These are phyloP conservation scores for Nemurella pictetii DNA, from an alignment of 2,888 invertebrate genomes.

Conservation along the genomic window DNA sequence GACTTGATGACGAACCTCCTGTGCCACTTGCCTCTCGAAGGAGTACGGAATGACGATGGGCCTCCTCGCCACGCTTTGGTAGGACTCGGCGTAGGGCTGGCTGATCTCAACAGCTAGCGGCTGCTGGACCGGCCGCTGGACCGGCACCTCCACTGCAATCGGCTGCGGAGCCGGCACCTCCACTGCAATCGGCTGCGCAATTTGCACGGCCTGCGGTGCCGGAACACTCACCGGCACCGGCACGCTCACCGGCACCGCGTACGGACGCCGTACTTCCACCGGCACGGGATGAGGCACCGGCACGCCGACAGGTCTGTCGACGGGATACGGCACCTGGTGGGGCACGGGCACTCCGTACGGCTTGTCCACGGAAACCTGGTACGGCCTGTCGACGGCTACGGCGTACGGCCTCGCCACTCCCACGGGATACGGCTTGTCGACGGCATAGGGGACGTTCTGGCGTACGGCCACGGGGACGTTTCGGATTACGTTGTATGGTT, in stretches of 20 bases:
- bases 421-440: constrained; percentile 5
- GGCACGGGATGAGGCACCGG: constrained; percentile 52
- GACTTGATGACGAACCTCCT: too few relatives aligned
- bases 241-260: constrained; percentile 52
- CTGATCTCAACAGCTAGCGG: not conserved
- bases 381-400: constrained; percentile 9
- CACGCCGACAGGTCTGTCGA: constrained; percentile 57
- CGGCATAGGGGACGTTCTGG: constrained; percentile 56
- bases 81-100: not conserved
- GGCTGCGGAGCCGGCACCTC: too few relatives aligned
- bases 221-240: not conserved
- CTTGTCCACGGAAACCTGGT: constrained; percentile 51
- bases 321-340: constrained; percentile 53
- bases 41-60: constrained; percentile 48
- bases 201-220: not conserved
- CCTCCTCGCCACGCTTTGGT: not conserved
- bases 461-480: constrained; percentile 59
- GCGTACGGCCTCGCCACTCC: not conserved
- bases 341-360: constrained; percentile 46
- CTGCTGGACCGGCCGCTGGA: not conserved
- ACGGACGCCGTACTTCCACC: constrained; percentile 55
- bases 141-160: not conserved
- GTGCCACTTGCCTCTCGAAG: constrained; percentile 59
- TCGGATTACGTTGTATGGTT: constrained; percentile 53
- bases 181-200: too few relatives aligned